Percentiles rank a stretch among this genome's conserved stretches.
Evolutionary conservation across 23 tunicate genomes (phyloP).

Genomic region (Styela clava): DNA sequence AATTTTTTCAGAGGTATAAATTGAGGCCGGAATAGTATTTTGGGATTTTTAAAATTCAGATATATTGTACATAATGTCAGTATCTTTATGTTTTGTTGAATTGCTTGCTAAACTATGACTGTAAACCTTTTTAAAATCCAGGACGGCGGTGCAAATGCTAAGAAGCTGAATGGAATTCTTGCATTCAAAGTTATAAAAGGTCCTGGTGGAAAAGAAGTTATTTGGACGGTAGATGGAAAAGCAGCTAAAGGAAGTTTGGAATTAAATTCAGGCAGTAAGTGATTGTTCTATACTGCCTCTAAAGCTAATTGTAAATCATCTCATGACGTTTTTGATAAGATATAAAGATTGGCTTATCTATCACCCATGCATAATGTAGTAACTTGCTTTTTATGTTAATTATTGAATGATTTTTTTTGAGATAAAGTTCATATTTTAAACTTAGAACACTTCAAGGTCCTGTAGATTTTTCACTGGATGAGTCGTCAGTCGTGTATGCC

Average conservation of each 20-base stretch:
- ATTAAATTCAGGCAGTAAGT: conserved; percentile 62
- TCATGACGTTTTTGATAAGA: background rate
- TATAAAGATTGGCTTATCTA: too few relatives aligned
- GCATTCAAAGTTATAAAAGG: conserved; percentile 66
- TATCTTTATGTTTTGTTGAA: conserved; percentile 5
- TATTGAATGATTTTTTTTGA: too few relatives aligned
- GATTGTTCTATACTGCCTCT: background rate
- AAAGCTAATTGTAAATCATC: background rate
- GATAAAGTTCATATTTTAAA: too few relatives aligned
- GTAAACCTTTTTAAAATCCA: conserved; percentile 1
- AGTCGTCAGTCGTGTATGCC: too few relatives aligned
- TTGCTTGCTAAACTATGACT: background rate
- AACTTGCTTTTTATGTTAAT: too few relatives aligned
- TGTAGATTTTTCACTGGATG: too few relatives aligned
- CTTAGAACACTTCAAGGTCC: too few relatives aligned
- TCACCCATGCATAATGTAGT: too few relatives aligned
- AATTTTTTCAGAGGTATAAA: too few relatives aligned
- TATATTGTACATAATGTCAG: too few relatives aligned
- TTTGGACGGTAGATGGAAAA: conserved; percentile 73
- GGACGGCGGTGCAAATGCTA: conserved; percentile 68
- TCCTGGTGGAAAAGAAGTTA: conserved; percentile 50
- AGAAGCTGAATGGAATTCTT: conserved; percentile 81
- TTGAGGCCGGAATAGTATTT: too few relatives aligned
- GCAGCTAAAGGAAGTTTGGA: conserved; percentile 74
- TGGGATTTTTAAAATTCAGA: conserved; percentile 12